phyloP scores from a whole-genome alignment of 2,797 vertebrate genomes.

The Monodelphis domestica region DNA sequence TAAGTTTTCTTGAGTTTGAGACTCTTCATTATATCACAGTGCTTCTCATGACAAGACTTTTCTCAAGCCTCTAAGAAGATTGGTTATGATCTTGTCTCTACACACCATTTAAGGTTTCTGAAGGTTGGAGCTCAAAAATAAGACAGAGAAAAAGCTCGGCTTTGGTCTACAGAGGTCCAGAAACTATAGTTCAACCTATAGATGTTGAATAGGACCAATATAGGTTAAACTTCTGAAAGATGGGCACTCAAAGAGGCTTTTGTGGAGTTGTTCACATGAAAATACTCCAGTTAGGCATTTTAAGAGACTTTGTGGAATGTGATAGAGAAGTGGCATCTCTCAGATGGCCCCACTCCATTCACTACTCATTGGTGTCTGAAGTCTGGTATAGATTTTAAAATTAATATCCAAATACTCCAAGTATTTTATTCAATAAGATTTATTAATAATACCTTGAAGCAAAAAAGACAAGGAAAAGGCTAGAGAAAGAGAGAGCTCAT shows the following conservation, averaged over 20 bases:
- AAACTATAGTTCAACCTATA: background rate
- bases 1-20: background rate
- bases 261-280: background rate
- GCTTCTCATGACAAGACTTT: background rate
- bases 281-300: background rate
- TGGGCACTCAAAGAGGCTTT: background rate
- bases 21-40: background rate
- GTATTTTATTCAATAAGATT: too few species aligned
- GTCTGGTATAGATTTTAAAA: too few species aligned
- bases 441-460: too few species aligned
- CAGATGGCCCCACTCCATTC: background rate
- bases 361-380: background rate
- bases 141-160: background rate
- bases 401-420: too few species aligned
- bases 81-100: background rate
- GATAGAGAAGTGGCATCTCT: background rate
- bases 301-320: background rate
- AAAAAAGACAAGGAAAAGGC: too few species aligned
- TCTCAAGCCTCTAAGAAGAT: background rate
- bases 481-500: too few species aligned
- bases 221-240: background rate
- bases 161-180: background rate
- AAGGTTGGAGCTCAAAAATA: background rate
- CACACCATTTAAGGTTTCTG: background rate
- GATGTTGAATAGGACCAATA: background rate